Evolutionary conservation across 1,140 invertebrate genomes (phyloP), one percentile per base, ranked within the genome.

Genomic region (Dendroctonus ponderosae): DNA sequence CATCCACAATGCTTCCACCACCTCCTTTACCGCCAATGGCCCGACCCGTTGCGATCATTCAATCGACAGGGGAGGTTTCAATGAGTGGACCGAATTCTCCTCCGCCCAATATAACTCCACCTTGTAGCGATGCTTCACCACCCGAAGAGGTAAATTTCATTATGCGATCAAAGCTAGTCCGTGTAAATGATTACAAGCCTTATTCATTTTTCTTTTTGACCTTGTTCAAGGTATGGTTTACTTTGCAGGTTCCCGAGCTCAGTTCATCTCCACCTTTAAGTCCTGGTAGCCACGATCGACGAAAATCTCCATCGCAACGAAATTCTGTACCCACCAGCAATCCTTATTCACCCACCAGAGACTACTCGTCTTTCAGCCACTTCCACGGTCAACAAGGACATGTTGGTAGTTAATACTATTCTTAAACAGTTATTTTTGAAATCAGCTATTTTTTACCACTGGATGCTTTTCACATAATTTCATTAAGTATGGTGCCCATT

Each of bases 1-100:
- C 89, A 67, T 92, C 90, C 75, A 89, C 91, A 69, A 94, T 92
- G 87, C 82, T 97, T 71, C 94, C 95, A 11, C 95, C 94, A 46
- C 92, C 94, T n/a, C 94, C 95, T n/a, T 86, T 96, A 3, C 94
- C 94, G 4, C 94, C 94, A 7, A 95, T 97, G 91, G 94, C 95
- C 3, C 84, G 96, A 70, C 96, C 95, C 0, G 95, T 98, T 7
- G 93, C 96, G 26, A 96, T 98, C 70, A 94, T 97, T 73, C 85
- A 93, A 75, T 94, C 92, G 44, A 94, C 92, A 69, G 91, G 91
- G 74, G 83, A 84, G 76, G 80, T 81, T 63, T 79, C 81, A 50
- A 80, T 84, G 76, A 76, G 82, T 71, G 76, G 80, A n/a, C 76
- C 80, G 5, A 82, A 81, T 63, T 83, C 86, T n/a, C 84, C 87